Base-by-base conservation (phyloP, 2,888 invertebrate genomes). In the Lasioglossum villosulum region DNA sequence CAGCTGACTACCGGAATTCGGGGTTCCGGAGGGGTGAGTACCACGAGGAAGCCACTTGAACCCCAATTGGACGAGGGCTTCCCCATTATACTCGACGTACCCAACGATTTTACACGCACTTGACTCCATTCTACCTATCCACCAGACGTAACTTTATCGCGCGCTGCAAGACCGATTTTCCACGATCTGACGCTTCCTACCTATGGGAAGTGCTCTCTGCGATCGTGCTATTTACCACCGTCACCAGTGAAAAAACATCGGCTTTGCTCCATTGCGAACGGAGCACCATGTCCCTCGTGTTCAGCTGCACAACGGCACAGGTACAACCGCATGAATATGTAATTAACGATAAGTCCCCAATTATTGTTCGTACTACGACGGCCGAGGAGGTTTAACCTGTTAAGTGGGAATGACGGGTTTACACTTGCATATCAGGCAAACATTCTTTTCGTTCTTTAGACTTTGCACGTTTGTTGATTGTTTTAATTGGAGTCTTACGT, bases 101-200 rank as follows among this genome's bases (percentile, higher is more conserved):
- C 92, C 93, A 87, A 91, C 95, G 95, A 96, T 96, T 96, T 96
- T 96, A 96, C 96, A 96, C 96, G 96, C 96, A 96, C 96, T 96
- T 96, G 96, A 96, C 95, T 96, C 95, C 94, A 94, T 95, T 95
- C 94, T 93, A 92, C 90, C 92, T 91, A 89, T 88, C 88, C 91
- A 86, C 86, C 90, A 84, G 86, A 91, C 88, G 83, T 88, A 89
- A 89, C 86, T 90, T 89, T 87, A 84, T 80, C 82, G 78, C 83
- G 86, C 83, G 85, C 52, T 84, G 81, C 78, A 83, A 77, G 79
- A 81, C 86, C 87, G 86, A 88, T 89, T 88, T 91, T 86, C 86
- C 84, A 71, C 87, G 76, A 88, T 80, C 79, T 70, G 52, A 66
- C 81, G 66, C 76, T 45, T 27, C 6, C 73, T 70, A 74, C 68